Conservation (phyloP, 2,797 vertebrate species). For the Kryptolebias ocellatus region DNA sequence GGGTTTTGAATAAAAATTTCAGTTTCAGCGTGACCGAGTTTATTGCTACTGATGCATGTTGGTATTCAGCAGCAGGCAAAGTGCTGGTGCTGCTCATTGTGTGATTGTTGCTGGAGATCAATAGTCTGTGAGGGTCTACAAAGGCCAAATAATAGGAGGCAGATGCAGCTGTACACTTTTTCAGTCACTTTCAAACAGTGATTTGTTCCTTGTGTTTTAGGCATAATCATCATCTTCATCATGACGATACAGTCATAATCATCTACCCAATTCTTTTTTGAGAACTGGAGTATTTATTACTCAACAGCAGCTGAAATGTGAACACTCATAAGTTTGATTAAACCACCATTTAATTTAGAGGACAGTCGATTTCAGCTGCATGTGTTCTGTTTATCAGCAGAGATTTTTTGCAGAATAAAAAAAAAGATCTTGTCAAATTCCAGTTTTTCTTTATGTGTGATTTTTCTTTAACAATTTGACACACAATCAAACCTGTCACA, state of each 20-base stretch:
- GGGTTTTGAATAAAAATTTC: no score
- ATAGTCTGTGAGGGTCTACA: no score
- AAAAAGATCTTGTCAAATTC: rapidly evolving
- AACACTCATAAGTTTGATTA: not conserved
- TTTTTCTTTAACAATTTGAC: not conserved
- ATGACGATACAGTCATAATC: no score
- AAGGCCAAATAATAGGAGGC: no score
- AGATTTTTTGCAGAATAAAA: rapidly evolving
- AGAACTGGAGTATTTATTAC: conserved; percentile 1
- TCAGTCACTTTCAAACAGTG: no score
- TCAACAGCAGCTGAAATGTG: conserved; percentile 34
- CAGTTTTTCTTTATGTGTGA: rapidly evolving
- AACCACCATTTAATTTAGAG: conserved; percentile 33
- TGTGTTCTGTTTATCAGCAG: rapidly evolving
- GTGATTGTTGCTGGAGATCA: no score
- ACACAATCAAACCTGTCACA: conserved; percentile 6
- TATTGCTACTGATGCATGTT: no score
- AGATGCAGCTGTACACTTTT: no score
- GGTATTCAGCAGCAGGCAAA: no score
- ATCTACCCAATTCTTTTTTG: not conserved
- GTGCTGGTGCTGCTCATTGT: no score
- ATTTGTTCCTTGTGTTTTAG: not conserved
- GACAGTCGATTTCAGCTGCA: conserved; percentile 18
- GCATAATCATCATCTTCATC: not conserved
- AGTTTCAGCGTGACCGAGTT: no score